Conservation (phyloP, 1,140 invertebrate species). For the Cotesia vestalis region DNA sequence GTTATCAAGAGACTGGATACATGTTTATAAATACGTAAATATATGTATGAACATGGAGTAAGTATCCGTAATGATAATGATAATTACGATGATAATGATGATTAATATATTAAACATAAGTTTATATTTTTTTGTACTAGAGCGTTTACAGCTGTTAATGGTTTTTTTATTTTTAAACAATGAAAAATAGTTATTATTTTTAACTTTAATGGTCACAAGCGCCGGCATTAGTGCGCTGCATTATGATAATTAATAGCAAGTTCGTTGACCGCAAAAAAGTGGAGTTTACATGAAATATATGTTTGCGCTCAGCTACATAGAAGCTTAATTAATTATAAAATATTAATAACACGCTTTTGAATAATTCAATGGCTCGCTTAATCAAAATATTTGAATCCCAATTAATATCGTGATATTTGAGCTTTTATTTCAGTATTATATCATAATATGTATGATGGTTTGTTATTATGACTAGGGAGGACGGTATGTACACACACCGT, state of each 20-base stretch:
- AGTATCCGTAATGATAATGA: background rate
- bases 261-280: constrained; percentile 12
- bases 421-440: background rate
- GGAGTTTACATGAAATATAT: constrained; percentile 7
- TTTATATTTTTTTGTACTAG: constrained; percentile 11
- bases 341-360: constrained; percentile 16
- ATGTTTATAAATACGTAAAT: background rate
- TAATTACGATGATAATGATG: constrained; percentile 9
- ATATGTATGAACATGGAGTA: constrained; percentile 3
- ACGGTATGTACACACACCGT: too few relatives aligned
- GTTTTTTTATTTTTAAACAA: too few relatives aligned
- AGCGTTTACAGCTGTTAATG: background rate
- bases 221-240: background rate
- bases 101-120: constrained; percentile 10
- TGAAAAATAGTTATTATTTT: constrained; percentile 1
- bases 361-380: constrained; percentile 31
- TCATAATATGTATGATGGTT: background rate
- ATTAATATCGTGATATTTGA: constrained; percentile 25
- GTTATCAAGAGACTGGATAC: background rate
- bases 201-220: background rate
- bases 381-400: constrained; percentile 19
- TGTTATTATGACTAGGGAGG: too few relatives aligned
- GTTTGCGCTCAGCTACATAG: constrained; percentile 3
- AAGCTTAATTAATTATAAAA: constrained; percentile 31
- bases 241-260: constrained; percentile 18